A percentile compares a stretch with the other conserved stretches of the same genome.
These are phyloP conservation scores for Drosophila suzukii DNA, from an alignment of 1,140 invertebrate species.

Conservation along the genomic window DNA sequence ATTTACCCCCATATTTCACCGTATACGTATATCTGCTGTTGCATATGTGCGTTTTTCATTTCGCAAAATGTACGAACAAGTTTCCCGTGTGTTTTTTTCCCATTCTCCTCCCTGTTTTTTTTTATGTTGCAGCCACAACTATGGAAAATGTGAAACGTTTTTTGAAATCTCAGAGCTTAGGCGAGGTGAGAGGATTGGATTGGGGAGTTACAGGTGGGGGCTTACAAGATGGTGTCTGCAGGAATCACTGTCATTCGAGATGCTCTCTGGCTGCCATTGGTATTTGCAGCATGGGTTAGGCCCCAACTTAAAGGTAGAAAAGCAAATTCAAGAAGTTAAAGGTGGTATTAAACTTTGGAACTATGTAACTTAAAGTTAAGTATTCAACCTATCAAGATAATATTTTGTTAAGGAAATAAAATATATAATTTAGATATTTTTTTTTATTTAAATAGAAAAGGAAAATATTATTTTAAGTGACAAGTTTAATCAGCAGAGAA, in stretches of 20 bases:
- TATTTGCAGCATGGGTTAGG: not conserved
- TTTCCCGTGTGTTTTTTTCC: slow-evolving; percentile 10
- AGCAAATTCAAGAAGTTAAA: not conserved
- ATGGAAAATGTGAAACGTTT: slow-evolving; percentile 23
- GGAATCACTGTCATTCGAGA: not conserved
- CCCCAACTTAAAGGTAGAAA: not conserved
- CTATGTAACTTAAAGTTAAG: too few species aligned
- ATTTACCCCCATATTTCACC: not conserved
- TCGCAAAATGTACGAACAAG: slow-evolving; percentile 23
- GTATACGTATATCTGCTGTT: slow-evolving; percentile 6
- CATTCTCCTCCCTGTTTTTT: too few species aligned
- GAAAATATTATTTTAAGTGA: too few species aligned
- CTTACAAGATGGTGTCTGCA: not conserved
- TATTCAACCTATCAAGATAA: too few species aligned
- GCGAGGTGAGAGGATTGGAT: not conserved
- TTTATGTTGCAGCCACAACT: not conserved
- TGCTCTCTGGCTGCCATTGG: not conserved
- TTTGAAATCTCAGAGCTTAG: slow-evolving; percentile 16
- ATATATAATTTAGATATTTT: too few species aligned
- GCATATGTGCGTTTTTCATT: slow-evolving; percentile 54
- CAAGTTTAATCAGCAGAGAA: too few species aligned
- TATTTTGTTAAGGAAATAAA: too few species aligned
- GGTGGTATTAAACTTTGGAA: too few species aligned
- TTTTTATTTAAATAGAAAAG: too few species aligned
- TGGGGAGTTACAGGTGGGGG: not conserved